phyloP scores from a whole-genome alignment of 2,113 vertebrate genomes.

The Neotoma lepida region DNA sequence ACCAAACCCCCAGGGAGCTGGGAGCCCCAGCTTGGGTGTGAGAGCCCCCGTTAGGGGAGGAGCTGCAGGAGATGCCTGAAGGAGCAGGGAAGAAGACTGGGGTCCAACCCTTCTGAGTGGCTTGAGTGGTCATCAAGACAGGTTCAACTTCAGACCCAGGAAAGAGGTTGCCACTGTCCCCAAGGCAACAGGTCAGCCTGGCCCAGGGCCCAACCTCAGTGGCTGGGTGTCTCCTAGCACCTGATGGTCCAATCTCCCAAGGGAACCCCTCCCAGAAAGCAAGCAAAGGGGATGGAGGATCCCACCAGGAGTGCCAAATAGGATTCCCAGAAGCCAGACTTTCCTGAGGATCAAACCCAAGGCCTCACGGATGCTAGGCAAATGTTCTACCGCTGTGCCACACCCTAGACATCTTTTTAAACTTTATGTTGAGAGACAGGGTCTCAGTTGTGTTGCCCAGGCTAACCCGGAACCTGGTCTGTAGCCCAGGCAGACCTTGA shows the following conservation, averaged over 20 bases:
- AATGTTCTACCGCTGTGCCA: neutral
- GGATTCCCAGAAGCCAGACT: neutral
- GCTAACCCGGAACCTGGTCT: neutral
- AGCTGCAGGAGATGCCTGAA: neutral
- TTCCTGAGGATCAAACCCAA: neutral
- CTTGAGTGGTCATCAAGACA: neutral
- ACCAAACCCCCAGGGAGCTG: neutral
- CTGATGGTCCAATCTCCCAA: neutral
- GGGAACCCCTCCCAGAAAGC: neutral
- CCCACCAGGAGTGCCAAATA: neutral
- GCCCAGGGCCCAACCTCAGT: neutral
- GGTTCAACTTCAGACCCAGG: neutral
- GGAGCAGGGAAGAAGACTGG: accelerated
- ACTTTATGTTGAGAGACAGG: neutral
- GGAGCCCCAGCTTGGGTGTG: neutral
- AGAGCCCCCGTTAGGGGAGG: neutral
- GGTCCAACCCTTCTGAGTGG: neutral
- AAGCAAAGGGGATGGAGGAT: neutral
- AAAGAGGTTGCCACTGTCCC: neutral
- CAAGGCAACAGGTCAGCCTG: neutral
- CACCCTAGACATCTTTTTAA: neutral
- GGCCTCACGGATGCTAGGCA: neutral
- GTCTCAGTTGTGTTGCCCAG: neutral
- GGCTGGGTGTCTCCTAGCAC: neutral
- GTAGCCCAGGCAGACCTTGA: neutral